phyloP scores from a whole-genome alignment of 2,797 vertebrate genomes.

The Halcyon badia region DNA sequence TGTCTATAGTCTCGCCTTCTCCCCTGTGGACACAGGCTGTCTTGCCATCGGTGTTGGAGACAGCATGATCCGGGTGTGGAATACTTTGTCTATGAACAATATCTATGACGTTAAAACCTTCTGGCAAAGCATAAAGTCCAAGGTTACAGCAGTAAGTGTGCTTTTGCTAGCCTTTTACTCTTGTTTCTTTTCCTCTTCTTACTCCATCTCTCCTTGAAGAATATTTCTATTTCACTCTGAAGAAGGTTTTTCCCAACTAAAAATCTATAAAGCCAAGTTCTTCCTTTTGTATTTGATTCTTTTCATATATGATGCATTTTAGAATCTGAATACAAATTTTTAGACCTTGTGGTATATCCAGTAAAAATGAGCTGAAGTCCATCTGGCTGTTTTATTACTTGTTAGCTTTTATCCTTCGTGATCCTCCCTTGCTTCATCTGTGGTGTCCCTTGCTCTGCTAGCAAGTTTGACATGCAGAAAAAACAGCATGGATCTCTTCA shows the following conservation, averaged over 20 bases:
- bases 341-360: background rate
- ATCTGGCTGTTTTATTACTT: background rate
- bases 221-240: background rate
- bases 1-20: conserved; percentile 91
- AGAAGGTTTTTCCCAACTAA: background rate
- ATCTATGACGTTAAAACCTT: conserved; percentile 89
- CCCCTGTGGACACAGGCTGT: conserved; percentile 89
- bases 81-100: conserved; percentile 89
- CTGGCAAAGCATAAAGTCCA: conserved; percentile 97
- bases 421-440: background rate
- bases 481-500: background rate
- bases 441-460: background rate
- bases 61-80: conserved; percentile 95
- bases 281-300: rapidly evolving
- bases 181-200: background rate
- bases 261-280: background rate
- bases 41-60: conserved; percentile 94
- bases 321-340: background rate
- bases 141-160: conserved; percentile 92
- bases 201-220: background rate
- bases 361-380: background rate
- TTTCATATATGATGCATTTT: background rate
- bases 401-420: background rate
- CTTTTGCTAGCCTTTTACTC: background rate
- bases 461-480: background rate